A percentile compares a stretch with the other conserved stretches of the same genome.
Evolutionary conservation across 2,888 invertebrate species (phyloP).

Genomic region (Geotrupes spiniger): DNA sequence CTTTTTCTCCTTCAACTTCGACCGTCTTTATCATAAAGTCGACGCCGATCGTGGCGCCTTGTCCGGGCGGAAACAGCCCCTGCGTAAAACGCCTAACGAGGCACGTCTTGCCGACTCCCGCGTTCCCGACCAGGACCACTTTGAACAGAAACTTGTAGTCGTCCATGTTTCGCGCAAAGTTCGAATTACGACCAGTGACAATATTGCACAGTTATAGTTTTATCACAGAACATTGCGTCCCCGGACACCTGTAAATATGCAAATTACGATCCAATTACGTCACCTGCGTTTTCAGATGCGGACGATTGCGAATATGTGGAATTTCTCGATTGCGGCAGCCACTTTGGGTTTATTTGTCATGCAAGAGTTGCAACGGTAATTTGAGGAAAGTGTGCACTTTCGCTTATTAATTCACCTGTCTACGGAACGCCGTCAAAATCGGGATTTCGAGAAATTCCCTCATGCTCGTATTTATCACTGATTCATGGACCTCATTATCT

Average conservation of each 20-base stretch:
- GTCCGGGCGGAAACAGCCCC: conserved; percentile 96
- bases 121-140: conserved; percentile 97
- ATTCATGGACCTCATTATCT: too few relatives aligned
- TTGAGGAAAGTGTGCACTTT: too few relatives aligned
- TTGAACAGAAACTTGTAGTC: conserved; percentile 99
- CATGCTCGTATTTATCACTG: too few relatives aligned
- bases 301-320: too few relatives aligned
- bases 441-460: too few relatives aligned
- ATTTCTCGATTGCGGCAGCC: too few relatives aligned
- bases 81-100: conserved; percentile 95
- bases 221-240: conserved; percentile 11
- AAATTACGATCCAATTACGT: conserved; percentile 15
- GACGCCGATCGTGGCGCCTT: conserved; percentile 97
- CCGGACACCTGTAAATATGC: conserved; percentile 12
- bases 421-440: too few relatives aligned
- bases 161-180: conserved; percentile 65
- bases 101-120: conserved; percentile 98
- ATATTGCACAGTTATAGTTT: conserved; percentile 11
- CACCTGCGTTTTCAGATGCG: conserved; percentile 12
- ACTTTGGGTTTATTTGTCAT: too few relatives aligned
- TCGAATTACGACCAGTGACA: conserved; percentile 13
- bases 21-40: conserved; percentile 99
- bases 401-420: too few relatives aligned
- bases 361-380: too few relatives aligned
- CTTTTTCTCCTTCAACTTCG: conserved; percentile 93